Conservation (phyloP, 2,888 invertebrate genomes). For the Palloptera scutellata region DNA sequence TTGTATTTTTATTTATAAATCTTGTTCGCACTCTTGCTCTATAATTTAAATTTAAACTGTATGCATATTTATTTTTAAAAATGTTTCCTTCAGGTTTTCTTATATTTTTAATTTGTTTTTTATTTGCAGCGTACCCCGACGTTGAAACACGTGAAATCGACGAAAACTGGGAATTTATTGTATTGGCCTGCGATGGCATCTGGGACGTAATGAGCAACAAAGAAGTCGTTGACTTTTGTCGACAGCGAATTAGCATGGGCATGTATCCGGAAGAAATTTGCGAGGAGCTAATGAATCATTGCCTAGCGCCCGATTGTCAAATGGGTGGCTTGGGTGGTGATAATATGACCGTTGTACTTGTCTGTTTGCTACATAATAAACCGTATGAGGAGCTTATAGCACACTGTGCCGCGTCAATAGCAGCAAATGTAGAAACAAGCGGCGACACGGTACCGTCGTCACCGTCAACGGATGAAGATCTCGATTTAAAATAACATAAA, state of each 20-base stretch:
- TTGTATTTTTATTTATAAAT: background rate
- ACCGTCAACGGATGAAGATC: conserved; percentile 33
- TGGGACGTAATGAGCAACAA: conserved; percentile 98
- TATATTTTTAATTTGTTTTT: background rate
- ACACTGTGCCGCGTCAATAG: conserved; percentile 49
- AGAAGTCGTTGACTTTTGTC: conserved; percentile 91
- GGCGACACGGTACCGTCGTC: conserved; percentile 28
- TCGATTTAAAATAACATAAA: conserved; percentile 41
- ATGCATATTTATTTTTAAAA: conserved; percentile 12
- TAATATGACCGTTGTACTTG: conserved; percentile 96
- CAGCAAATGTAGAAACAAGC: conserved; percentile 29
- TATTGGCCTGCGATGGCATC: conserved; percentile 98
- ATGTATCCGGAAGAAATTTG: conserved; percentile 95
- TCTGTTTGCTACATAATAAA: conserved; percentile 72
- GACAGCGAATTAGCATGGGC: conserved; percentile 79
- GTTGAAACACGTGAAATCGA: conserved; percentile 82
- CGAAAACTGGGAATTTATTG: conserved; percentile 94
- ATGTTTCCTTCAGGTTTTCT: background rate
- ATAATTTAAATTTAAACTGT: conserved; percentile 5
- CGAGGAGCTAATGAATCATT: conserved; percentile 92
- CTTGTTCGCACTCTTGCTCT: conserved; percentile 13
- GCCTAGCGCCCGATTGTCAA: conserved; percentile 95
- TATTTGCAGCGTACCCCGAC: conserved; percentile 85
- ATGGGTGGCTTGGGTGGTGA: conserved; percentile 98
- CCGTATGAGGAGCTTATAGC: conserved; percentile 60